Conservation (phyloP, 1,140 invertebrate genomes). For the Ectropis grisescens region DNA sequence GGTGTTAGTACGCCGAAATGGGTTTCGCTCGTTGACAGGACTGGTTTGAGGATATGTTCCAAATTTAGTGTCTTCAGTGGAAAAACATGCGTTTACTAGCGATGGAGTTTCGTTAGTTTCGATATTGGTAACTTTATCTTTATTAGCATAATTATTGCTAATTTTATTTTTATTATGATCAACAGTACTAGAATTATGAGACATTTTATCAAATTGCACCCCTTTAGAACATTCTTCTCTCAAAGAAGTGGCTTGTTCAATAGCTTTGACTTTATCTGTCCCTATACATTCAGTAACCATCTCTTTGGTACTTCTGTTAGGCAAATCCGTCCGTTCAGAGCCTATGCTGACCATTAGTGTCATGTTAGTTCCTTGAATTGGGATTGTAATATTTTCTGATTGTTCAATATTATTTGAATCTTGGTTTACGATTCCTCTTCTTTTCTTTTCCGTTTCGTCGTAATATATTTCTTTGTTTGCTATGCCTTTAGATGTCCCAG, state of each 20-base stretch:
- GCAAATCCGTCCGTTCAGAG: slow-evolving; percentile 2
- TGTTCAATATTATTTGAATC: no score
- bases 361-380: slow-evolving; percentile 55
- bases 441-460: no score
- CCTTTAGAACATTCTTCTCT: slow-evolving; percentile 41
- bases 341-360: slow-evolving; percentile 44
- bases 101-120: no score
- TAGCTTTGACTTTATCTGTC: slow-evolving; percentile 16
- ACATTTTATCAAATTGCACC: slow-evolving; percentile 24
- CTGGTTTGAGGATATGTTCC: slow-evolving; percentile 39
- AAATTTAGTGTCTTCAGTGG: slow-evolving; percentile 9
- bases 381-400: slow-evolving; percentile 33
- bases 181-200: no score
- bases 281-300: slow-evolving; percentile 11
- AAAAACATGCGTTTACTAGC: no score
- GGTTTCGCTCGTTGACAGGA: slow-evolving; percentile 19
- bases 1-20: slow-evolving; percentile 33
- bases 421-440: no score
- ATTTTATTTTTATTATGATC: slow-evolving; percentile 3
- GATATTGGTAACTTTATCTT: no score
- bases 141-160: slow-evolving; percentile 1
- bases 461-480: slow-evolving; percentile 1
- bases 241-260: slow-evolving; percentile 28
- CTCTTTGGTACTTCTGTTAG: slow-evolving; percentile 2
- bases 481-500: no score